Evolutionary conservation across 2,113 vertebrate species (phyloP).

Genomic region (Isichthys henryi): DNA sequence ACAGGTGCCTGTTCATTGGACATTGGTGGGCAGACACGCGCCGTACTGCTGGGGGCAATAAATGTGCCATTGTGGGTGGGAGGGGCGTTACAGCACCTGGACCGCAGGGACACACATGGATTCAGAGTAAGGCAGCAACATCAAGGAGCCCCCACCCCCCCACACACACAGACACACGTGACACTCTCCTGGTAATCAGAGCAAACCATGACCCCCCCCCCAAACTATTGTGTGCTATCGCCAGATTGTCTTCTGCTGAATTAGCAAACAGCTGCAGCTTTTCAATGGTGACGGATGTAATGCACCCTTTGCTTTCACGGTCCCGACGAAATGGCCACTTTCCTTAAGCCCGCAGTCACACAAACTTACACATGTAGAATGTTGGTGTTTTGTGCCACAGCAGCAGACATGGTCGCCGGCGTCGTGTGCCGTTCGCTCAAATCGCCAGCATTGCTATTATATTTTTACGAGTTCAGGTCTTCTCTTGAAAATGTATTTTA

Average conservation of each 20-base stretch:
- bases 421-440: not conserved
- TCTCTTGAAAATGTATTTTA: slow-evolving; percentile 9
- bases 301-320: not conserved
- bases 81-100: not conserved
- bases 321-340: not conserved
- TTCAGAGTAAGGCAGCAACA: not conserved
- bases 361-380: not conserved
- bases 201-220: not conserved
- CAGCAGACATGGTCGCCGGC: too few species aligned
- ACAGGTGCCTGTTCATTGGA: slow-evolving; percentile 27
- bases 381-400: not conserved
- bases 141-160: not conserved
- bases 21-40: slow-evolving; percentile 12
- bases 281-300: not conserved
- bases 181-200: not conserved
- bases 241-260: not conserved
- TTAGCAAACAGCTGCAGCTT: not conserved
- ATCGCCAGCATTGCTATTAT: not conserved
- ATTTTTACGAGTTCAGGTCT: not conserved
- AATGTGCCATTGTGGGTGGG: slow-evolving; percentile 7
- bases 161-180: not conserved
- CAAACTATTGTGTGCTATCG: not conserved
- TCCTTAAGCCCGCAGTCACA: not conserved
- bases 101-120: not conserved
- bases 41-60: not conserved